These are phyloP conservation scores for Xerus rutilus DNA, from an alignment of 2,797 vertebrate genomes.

Conservation along the genomic window DNA sequence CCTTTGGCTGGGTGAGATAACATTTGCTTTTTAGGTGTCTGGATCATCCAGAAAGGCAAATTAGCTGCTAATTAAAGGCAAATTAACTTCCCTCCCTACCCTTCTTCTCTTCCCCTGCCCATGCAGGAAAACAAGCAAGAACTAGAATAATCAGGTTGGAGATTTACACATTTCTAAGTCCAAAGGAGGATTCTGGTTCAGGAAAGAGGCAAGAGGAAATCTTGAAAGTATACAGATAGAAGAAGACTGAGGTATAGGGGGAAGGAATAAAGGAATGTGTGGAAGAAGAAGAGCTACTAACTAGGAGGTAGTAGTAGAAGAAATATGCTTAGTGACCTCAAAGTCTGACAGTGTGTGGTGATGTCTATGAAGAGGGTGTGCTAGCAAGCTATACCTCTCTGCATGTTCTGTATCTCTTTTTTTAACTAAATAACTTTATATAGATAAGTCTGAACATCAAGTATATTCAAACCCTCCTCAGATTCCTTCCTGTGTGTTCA, in stretches of 20 bases:
- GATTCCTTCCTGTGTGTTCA: neutral
- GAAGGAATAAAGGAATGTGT: neutral
- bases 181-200: neutral
- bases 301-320: neutral
- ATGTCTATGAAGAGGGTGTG: neutral
- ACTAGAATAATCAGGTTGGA: neutral
- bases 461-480: neutral
- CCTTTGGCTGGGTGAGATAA: neutral
- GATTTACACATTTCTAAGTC: neutral
- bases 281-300: neutral
- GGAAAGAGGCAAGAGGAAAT: neutral
- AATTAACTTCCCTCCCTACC: neutral
- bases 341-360: neutral
- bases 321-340: neutral
- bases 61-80: neutral
- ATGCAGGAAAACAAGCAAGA: neutral
- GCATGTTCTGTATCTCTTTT: neutral
- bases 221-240: neutral
- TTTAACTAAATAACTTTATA: neutral
- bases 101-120: neutral
- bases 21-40: neutral
- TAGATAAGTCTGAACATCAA: neutral
- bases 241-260: neutral
- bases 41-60: neutral
- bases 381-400: fast-evolving